Conservation (phyloP, 2,888 invertebrate genomes). For the Acanthosepion lycidas region DNA sequence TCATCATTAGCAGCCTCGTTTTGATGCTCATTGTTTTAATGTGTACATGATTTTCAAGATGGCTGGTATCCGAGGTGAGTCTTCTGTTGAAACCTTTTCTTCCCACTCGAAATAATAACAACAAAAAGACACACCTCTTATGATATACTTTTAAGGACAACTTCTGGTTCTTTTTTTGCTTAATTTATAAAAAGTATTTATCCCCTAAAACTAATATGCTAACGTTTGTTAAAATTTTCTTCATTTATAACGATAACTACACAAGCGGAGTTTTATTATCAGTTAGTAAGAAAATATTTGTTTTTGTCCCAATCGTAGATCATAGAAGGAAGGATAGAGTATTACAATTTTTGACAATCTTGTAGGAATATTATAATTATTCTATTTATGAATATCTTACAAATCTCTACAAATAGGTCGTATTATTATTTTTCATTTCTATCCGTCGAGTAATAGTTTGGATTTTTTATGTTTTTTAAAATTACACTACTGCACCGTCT, state of each 20-base stretch:
- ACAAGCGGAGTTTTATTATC: neutral
- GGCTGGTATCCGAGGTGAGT: conserved; percentile 53
- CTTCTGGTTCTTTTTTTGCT: neutral
- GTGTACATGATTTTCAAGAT: conserved; percentile 49
- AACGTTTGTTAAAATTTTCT: neutral
- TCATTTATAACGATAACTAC: neutral
- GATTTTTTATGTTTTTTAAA: neutral
- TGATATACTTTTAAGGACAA: neutral
- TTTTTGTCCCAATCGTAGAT: neutral
- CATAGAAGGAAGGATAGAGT: neutral
- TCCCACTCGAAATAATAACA: neutral
- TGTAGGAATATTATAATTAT: neutral
- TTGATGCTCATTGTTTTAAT: neutral
- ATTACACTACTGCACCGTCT: neutral
- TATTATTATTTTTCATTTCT: neutral
- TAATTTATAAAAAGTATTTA: neutral
- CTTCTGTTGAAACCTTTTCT: conserved; percentile 4
- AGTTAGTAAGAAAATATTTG: neutral
- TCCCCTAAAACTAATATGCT: neutral
- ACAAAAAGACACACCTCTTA: neutral
- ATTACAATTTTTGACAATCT: neutral
- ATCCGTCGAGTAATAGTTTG: neutral
- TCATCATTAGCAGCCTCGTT: neutral
- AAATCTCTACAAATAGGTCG: neutral
- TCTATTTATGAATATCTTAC: neutral